A percentile compares a stretch with the other conserved stretches of the same genome.
Conservation (phyloP, 2,888 invertebrate species). For the Nomada fabriciana region DNA sequence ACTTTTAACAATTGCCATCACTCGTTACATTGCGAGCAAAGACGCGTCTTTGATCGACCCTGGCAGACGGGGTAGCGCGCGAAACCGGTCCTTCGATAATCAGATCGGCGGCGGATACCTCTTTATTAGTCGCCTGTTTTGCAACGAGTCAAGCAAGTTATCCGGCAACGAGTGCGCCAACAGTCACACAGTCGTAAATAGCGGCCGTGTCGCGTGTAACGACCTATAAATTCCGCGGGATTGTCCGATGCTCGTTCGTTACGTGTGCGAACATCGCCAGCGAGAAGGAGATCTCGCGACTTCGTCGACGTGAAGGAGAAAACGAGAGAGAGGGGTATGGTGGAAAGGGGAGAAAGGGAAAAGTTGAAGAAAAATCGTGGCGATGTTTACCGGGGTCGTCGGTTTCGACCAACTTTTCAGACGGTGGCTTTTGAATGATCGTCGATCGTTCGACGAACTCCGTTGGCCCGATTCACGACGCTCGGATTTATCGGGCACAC, state of each 20-base stretch:
- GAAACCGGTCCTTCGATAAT: conserved; percentile 29
- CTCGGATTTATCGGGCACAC: conserved; percentile 66
- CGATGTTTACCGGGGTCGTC: conserved; percentile 69
- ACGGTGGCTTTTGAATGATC: conserved; percentile 74
- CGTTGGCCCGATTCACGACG: conserved; percentile 65
- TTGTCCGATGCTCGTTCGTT: conserved; percentile 70
- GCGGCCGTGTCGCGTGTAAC: conserved; percentile 67
- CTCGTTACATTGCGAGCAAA: neutral
- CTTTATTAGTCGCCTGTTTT: conserved; percentile 71
- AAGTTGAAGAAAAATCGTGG: conserved; percentile 72
- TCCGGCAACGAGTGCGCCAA: conserved; percentile 59
- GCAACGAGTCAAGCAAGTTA: conserved; percentile 71
- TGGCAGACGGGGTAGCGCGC: conserved; percentile 16
- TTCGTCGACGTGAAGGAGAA: neutral
- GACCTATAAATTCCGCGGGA: conserved; percentile 72
- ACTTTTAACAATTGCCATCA: neutral
- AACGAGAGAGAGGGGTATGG: conserved; percentile 4
- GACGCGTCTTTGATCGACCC: conserved; percentile 12
- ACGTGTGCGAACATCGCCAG: conserved; percentile 57
- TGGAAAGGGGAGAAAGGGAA: conserved; percentile 29
- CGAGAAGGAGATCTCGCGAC: conserved; percentile 31
- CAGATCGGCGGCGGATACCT: conserved; percentile 48
- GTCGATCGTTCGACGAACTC: conserved; percentile 73
- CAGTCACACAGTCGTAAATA: conserved; percentile 66
- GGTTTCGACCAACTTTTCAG: conserved; percentile 73